Conservation (phyloP, 2,888 invertebrate species). For the Spisula solida region DNA sequence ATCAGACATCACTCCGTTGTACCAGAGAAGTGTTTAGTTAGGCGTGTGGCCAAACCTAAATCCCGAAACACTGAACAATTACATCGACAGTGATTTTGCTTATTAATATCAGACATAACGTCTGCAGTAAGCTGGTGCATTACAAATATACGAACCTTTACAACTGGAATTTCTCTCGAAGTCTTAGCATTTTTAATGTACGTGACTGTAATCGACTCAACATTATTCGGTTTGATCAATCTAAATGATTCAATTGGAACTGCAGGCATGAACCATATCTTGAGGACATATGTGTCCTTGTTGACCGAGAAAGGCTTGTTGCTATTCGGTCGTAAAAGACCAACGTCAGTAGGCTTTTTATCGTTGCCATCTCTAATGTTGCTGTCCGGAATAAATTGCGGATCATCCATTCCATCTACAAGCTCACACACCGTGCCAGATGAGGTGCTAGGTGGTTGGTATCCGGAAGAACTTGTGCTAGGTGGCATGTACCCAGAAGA, state of each 20-base stretch:
- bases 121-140: too few relatives aligned
- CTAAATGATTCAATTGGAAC: constrained; percentile 34
- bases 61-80: too few relatives aligned
- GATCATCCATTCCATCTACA: constrained; percentile 34
- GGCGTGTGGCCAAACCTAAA: too few relatives aligned
- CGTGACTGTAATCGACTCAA: constrained; percentile 19
- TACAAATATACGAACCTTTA: too few relatives aligned
- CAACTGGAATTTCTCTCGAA: too few relatives aligned
- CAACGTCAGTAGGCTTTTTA: constrained; percentile 24
- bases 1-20: too few relatives aligned
- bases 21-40: too few relatives aligned
- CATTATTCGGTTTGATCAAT: constrained; percentile 31
- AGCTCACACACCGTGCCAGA: constrained; percentile 26
- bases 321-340: constrained; percentile 11
- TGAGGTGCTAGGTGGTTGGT: not conserved
- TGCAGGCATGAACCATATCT: constrained; percentile 35
- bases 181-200: too few relatives aligned
- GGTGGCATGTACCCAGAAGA: not conserved
- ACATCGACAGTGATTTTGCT: too few relatives aligned
- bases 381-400: constrained; percentile 29
- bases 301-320: constrained; percentile 32
- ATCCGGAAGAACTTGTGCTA: constrained; percentile 1
- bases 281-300: constrained; percentile 8
- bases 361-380: constrained; percentile 34
- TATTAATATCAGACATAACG: too few relatives aligned